These are phyloP conservation scores for Hypocryptadius cinnamomeus DNA, from an alignment of 2,113 vertebrate species.

Conservation along the genomic window DNA sequence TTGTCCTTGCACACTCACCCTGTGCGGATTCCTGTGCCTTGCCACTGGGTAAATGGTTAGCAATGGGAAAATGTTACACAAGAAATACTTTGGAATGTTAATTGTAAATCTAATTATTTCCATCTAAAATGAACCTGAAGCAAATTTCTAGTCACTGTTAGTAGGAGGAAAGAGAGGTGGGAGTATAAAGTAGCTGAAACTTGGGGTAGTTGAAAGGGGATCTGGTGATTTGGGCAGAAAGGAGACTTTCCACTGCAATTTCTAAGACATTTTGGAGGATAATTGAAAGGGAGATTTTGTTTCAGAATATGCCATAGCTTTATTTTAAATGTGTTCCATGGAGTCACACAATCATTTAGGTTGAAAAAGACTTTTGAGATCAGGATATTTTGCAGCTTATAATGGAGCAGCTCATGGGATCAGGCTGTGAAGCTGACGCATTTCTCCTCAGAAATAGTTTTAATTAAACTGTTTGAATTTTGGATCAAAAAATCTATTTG, in stretches of 20 bases:
- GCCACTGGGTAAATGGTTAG: neutral
- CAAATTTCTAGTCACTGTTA: neutral
- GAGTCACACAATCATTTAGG: neutral
- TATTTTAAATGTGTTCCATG: neutral
- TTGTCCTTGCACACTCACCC: neutral
- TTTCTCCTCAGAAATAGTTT: neutral
- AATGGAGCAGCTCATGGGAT: neutral
- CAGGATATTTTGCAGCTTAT: neutral
- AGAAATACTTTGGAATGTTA: conserved; percentile 4
- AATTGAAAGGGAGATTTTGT: neutral
- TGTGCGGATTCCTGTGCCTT: neutral
- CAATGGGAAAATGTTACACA: neutral
- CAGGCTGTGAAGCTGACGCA: neutral
- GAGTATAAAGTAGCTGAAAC: neutral
- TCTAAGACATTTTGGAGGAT: neutral
- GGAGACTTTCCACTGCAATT: neutral
- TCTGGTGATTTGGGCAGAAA: neutral
- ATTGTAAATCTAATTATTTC: conserved; percentile 7
- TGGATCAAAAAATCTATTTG: neutral
- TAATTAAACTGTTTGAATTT: neutral
- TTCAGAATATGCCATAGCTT: neutral
- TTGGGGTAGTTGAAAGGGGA: neutral
- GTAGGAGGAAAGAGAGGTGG: neutral
- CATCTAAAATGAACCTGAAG: neutral
- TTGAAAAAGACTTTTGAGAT: neutral